These are phyloP conservation scores for Cataglyphis hispanica DNA, from an alignment of 1,140 invertebrate genomes.

Conservation along the genomic window DNA sequence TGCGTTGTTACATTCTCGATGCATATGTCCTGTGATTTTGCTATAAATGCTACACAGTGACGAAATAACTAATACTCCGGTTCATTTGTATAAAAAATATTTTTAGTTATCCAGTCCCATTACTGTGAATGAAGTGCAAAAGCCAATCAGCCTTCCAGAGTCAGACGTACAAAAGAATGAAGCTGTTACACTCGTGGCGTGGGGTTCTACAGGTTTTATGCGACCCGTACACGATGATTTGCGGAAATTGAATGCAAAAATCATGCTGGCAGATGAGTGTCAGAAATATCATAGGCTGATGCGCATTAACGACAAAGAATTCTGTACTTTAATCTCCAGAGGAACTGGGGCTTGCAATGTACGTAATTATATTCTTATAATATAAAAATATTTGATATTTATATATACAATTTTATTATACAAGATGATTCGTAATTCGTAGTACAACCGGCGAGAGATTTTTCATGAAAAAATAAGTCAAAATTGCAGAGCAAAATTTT, in stretches of 20 bases:
- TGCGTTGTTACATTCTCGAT: no score
- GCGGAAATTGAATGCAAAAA: not conserved
- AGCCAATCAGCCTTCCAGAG: not conserved
- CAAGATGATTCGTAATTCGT: no score
- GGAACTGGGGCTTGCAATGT: conserved; percentile 26
- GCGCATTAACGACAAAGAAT: not conserved
- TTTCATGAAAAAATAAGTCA: no score
- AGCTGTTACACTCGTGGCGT: not conserved
- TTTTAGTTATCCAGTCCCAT: not conserved
- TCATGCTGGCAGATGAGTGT: not conserved
- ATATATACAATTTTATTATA: no score
- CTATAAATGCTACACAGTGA: not conserved
- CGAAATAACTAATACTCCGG: not conserved
- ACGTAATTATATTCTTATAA: conserved; percentile 21
- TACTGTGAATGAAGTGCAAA: not conserved
- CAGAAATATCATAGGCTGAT: not conserved
- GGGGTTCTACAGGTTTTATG: not conserved
- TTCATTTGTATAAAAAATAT: conserved; percentile 1
- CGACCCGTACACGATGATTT: not conserved
- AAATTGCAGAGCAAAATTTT: no score
- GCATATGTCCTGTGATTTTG: not conserved
- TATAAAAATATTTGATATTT: not conserved
- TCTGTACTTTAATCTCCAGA: not conserved
- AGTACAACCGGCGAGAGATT: no score
- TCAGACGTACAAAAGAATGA: not conserved